A percentile compares a stretch with the other conserved stretches of the same genome.
Conservation (phyloP, 2,888 invertebrate species). For the Phyllotreta cruciferae region DNA sequence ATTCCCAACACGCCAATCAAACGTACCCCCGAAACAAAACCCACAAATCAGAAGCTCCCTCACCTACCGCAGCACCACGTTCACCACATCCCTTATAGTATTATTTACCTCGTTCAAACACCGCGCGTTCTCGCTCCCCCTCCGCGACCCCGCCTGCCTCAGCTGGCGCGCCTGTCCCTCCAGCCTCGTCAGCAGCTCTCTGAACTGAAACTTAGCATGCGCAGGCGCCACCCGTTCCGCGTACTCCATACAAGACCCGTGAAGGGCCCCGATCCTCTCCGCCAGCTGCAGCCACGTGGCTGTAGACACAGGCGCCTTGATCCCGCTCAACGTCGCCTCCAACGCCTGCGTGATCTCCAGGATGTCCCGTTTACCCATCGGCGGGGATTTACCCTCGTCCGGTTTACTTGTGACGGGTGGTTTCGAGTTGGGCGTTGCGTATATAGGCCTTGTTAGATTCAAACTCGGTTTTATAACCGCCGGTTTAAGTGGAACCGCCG, state of each 20-base stretch:
- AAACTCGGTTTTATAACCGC: conserved; percentile 67
- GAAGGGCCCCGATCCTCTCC: conserved; percentile 81
- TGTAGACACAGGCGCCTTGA: conserved; percentile 64
- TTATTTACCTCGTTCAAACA: conserved; percentile 76
- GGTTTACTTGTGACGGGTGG: conserved; percentile 64
- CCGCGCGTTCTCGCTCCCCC: conserved; percentile 72
- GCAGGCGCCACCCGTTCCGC: conserved; percentile 83
- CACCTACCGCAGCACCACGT: conserved; percentile 67
- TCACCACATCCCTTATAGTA: conserved; percentile 75
- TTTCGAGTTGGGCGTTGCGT: conserved; percentile 74
- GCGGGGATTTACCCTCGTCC: conserved; percentile 57
- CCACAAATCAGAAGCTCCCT: conserved; percentile 38
- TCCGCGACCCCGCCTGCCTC: conserved; percentile 73
- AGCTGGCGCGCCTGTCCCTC: conserved; percentile 74
- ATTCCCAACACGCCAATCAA: too few species aligned
- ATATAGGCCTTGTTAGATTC: conserved; percentile 69
- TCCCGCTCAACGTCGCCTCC: conserved; percentile 68
- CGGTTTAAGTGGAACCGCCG: conserved; percentile 74
- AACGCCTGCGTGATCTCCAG: conserved; percentile 71
- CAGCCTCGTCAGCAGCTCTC: conserved; percentile 74
- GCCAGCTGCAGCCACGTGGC: conserved; percentile 82
- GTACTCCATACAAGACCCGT: conserved; percentile 82
- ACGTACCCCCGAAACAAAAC: conserved; percentile 20
- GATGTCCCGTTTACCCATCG: conserved; percentile 64
- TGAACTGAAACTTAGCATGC: conserved; percentile 87